phyloP scores from a whole-genome alignment of 2,888 invertebrate species.

The Fabriciana adippe region DNA sequence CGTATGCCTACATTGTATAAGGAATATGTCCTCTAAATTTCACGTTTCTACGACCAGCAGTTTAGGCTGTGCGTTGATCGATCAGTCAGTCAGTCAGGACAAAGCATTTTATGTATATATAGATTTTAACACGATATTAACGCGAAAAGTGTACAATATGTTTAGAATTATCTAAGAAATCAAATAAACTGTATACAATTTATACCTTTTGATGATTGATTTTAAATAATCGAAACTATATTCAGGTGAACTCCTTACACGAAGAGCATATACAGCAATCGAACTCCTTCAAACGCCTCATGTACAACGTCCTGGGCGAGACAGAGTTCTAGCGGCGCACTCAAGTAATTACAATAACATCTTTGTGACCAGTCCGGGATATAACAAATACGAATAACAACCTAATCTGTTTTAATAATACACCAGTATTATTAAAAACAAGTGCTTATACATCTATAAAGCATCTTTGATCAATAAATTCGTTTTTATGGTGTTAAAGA shows the following conservation, averaged over 20 bases:
- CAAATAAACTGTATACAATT: background rate
- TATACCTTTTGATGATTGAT: background rate
- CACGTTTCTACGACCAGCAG: too few species aligned
- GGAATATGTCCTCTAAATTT: too few species aligned
- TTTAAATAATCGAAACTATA: conserved; percentile 25
- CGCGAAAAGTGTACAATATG: too few species aligned
- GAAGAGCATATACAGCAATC: conserved; percentile 94
- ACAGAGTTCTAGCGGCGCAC: conserved; percentile 79
- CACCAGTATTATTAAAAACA: conserved; percentile 31
- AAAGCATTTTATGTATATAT: too few species aligned
- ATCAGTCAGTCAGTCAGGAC: too few species aligned
- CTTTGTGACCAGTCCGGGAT: background rate
- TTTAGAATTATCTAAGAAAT: background rate
- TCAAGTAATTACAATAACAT: background rate
- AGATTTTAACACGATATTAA: background rate
- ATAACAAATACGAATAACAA: background rate
- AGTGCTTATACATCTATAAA: conserved; percentile 12
- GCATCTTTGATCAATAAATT: conserved; percentile 16
- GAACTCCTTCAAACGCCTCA: conserved; percentile 95
- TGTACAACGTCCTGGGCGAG: conserved; percentile 94
- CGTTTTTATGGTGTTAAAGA: conserved; percentile 46
- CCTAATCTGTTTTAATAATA: conserved; percentile 29
- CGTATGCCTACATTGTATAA: too few species aligned
- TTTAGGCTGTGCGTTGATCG: too few species aligned
- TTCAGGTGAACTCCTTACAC: conserved; percentile 86